A percentile compares a stretch with the other conserved stretches of the same genome.
phyloP scores from a whole-genome alignment of 2,113 vertebrate genomes.

The Pan paniscus region DNA sequence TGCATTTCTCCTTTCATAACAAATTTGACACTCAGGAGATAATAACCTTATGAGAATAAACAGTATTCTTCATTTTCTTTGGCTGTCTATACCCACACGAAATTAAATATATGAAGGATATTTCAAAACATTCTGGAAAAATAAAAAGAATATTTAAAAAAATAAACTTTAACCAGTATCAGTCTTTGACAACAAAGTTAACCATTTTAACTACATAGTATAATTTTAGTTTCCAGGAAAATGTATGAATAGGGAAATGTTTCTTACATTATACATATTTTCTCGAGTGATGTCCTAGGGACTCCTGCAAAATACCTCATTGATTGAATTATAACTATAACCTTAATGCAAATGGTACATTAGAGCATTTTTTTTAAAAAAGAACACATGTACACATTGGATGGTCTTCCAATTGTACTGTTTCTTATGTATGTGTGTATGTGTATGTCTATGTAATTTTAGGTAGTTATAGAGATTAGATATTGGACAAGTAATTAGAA shows the following conservation, averaged over 20 bases:
- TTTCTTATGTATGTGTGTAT: conserved; percentile 56
- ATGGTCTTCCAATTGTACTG: conserved; percentile 57
- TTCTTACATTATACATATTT: not conserved
- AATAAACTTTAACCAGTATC: not conserved
- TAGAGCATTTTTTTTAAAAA: conserved; percentile 52
- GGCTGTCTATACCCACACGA: not conserved
- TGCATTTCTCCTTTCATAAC: not conserved
- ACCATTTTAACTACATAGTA: not conserved
- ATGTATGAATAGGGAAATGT: not conserved
- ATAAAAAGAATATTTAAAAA: not conserved
- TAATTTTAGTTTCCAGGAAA: not conserved
- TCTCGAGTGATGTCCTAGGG: not conserved
- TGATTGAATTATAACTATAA: conserved; percentile 45
- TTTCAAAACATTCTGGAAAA: not conserved
- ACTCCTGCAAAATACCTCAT: conserved; percentile 49
- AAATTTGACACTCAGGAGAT: not conserved
- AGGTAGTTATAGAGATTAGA: not conserved
- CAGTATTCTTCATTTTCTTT: not conserved
- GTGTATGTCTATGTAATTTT: conserved; percentile 63
- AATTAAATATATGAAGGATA: not conserved
- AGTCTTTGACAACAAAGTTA: not conserved
- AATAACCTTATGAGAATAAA: not conserved
- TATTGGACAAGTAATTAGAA: conserved; percentile 71
- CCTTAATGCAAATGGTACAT: conserved; percentile 2
- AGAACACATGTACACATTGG: conserved; percentile 35